Evolutionary conservation across 2,888 invertebrate species (phyloP).

Genomic region (Eurois occulta): DNA sequence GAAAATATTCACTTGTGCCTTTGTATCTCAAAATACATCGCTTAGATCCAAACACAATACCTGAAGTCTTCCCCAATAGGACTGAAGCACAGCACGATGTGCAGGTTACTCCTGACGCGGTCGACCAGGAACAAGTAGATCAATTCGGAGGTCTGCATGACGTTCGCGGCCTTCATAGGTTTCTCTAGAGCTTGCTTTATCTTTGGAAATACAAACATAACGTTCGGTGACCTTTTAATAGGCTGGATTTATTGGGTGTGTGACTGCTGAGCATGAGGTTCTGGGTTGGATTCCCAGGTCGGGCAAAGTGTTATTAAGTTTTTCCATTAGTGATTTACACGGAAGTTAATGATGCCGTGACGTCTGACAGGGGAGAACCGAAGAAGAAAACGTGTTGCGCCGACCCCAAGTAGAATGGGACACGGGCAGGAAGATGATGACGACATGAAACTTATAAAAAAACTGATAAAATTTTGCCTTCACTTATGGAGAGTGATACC

Average conservation of each 20-base stretch:
- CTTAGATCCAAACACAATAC: constrained; percentile 55
- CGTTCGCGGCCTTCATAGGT: constrained; percentile 89
- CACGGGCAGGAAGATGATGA: too few species aligned
- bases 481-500: too few species aligned
- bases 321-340: too few species aligned
- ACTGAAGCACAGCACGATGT: constrained; percentile 96
- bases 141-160: constrained; percentile 92
- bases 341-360: too few species aligned
- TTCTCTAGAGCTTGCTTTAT: constrained; percentile 91
- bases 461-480: too few species aligned
- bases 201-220: constrained; percentile 78
- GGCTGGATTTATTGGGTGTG: not conserved
- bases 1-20: not conserved
- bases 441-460: too few species aligned
- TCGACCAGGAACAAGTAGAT: constrained; percentile 95
- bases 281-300: too few species aligned
- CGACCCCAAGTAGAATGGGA: too few species aligned
- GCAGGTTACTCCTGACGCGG: constrained; percentile 94
- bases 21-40: not conserved
- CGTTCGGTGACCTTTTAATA: not conserved
- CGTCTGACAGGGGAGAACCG: too few species aligned
- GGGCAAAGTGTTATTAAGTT: too few species aligned
- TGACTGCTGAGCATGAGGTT: too few species aligned
- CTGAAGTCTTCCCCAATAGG: constrained; percentile 96
- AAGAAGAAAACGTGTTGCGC: too few species aligned